Base-by-base conservation (phyloP, 2,797 vertebrate species). In the Notolepis coatsorum region DNA sequence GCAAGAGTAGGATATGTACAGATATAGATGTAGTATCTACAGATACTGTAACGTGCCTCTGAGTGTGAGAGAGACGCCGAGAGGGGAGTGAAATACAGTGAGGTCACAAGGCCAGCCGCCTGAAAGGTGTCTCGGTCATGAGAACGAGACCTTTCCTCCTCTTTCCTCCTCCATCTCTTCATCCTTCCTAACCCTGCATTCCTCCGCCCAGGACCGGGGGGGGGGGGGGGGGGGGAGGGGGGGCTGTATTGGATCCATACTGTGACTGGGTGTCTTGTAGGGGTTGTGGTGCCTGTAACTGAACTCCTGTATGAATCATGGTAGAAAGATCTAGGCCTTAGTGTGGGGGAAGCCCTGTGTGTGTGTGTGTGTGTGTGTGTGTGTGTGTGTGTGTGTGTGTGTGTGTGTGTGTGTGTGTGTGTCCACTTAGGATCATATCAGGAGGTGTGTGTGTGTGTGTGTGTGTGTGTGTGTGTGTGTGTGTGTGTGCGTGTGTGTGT, bases 281-380 rank as follows among this genome's bases (percentile, higher is more conserved):
- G 33, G 54, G 60, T 24, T 23, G 8, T 24, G 9, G 13, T 35
- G 61, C 61, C 42, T 73, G 76, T 79, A 80, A 82, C 72, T 17
- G 62, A 62, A 80, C 42, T 28, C 2, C 33, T 23, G 24, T n/a
- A 61, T 80, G 83, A 88, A 58, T 87, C 86, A 88, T 24, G 31
- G 50, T 20, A n/a, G 51, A 70, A 75, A 52, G 76, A 77, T 77
- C 66, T 66, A 64, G 74, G 28, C 68, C 54, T 57, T 31, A 68
- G 37, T 21, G 70, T 48, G 58, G 78, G 73, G 73, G 77, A 81
- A 77, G 58, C 80, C 76, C 67, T 57, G 17, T 61, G 71, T 72
- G 78, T 75, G 65, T 6, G 31, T 31, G 52, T 30, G 53, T 49
- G 15, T 38, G 51, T 53, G 51, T 53, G 51, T 54, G 51, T 54